Base-by-base conservation (phyloP, 1,140 invertebrate genomes). In the Magallana gigas region DNA sequence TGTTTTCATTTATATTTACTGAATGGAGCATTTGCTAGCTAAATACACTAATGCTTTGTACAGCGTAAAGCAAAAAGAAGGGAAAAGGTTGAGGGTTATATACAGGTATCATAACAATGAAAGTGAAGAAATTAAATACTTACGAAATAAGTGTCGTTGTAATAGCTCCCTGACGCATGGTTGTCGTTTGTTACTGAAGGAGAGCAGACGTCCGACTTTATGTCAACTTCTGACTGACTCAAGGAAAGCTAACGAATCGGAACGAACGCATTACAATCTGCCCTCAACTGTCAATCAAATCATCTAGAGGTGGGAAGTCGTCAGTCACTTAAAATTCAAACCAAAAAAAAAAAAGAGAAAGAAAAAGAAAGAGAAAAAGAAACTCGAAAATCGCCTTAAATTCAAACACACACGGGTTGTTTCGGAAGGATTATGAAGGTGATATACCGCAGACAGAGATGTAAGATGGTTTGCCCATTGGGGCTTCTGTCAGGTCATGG, bases 201-300 rank as follows among this genome's bases (percentile, higher is more conserved):
- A 11, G 23, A 76, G 23, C 23, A 18, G 68, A 76, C 68, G 36
- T 76, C 68, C 23, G 68, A 76, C 36, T 76, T 76, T 76, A 76
- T 76, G 68, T 76, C 68, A 76, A 76, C 18, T 29, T 18, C 36
- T 48, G 18, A 29, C 23, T 76, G 68, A 76, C 36, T 12, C 12
- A 29, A 29, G 8, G 18, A 76, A 29, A 23, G 68, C 36, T 76
- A 76, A 76, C 68, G 68, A 76, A 76, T 76, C 68, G 68, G 68
- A 76, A 76, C 68, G 68, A 76, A 76, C 8, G 68, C 23, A 29
- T 29, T 29, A 23, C 23, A 36, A 12, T 29, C 8, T 12, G 36
- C 18, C 23, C 23, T 29, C 12, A 76, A 29, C 68, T 76, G 68
- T 76, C 68, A 76, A 76, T 76, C 68, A 76, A 18, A 76, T 76